A percentile compares a stretch with the other conserved stretches of the same genome.
phyloP scores from a whole-genome alignment of 2,888 invertebrate species.

The Mylabris sibirica region DNA sequence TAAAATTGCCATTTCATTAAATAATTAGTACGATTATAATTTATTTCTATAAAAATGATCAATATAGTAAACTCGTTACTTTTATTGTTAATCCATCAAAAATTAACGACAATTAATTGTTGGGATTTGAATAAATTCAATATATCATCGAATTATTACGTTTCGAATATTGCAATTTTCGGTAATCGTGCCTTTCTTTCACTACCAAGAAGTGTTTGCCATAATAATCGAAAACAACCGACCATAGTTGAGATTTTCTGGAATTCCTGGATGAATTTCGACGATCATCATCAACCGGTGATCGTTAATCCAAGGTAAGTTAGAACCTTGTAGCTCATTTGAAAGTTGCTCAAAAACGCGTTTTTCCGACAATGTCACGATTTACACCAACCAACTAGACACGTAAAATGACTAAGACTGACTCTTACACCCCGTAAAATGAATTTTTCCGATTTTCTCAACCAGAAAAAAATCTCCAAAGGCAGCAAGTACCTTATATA shows the following conservation, averaged over 20 bases:
- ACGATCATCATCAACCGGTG: slow-evolving; percentile 19
- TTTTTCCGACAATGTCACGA: no score
- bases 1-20: no score
- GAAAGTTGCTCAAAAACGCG: no score
- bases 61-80: background rate
- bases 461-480: no score
- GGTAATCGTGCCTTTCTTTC: slow-evolving; percentile 60
- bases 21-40: background rate
- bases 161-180: slow-evolving; percentile 58
- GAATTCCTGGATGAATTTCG: slow-evolving; percentile 39
- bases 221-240: slow-evolving; percentile 47
- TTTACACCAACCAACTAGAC: no score
- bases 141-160: slow-evolving; percentile 47
- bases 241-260: slow-evolving; percentile 59
- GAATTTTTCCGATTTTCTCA: no score
- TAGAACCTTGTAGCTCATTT: no score
- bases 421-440: no score
- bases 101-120: slow-evolving; percentile 14
- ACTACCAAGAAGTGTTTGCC: slow-evolving; percentile 55
- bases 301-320: background rate
- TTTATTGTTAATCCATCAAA: background rate
- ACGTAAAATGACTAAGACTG: no score
- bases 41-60: background rate
- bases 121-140: slow-evolving; percentile 47
- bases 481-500: no score